These are phyloP conservation scores for Drosophila percnosoma DNA, from an alignment of 2,888 invertebrate species.

Conservation along the genomic window DNA sequence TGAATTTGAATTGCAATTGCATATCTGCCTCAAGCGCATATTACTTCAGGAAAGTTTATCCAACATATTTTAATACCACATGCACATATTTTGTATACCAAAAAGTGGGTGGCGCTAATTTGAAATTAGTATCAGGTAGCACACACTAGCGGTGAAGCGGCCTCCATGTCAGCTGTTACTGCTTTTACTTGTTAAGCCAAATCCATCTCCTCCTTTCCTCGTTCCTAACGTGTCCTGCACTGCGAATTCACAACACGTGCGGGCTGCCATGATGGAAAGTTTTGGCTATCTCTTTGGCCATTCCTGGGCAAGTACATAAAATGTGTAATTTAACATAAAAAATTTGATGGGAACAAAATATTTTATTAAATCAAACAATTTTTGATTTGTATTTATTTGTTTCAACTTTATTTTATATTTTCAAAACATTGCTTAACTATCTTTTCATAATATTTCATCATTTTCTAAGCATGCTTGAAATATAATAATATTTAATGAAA, in stretches of 20 bases:
- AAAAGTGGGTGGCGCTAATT: conserved; percentile 44
- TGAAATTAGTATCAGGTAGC: conserved; percentile 47
- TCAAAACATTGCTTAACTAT: not conserved
- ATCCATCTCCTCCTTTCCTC: too few species aligned
- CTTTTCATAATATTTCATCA: not conserved
- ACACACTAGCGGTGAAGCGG: conserved; percentile 34
- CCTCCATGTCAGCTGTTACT: conserved; percentile 39
- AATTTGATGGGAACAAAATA: not conserved
- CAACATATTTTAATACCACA: conserved; percentile 48
- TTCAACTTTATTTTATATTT: not conserved
- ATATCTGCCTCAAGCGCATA: conserved; percentile 51
- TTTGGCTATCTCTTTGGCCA: conserved; percentile 6
- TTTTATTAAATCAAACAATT: not conserved
- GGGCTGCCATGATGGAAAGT: conserved; percentile 33
- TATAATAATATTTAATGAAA: too few species aligned
- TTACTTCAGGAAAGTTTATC: conserved; percentile 49
- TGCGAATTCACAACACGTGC: conserved; percentile 34
- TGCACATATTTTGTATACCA: conserved; percentile 27
- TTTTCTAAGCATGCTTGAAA: not conserved
- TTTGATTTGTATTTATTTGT: not conserved
- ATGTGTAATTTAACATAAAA: conserved; percentile 18
- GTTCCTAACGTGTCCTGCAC: not conserved
- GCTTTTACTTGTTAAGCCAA: conserved; percentile 2
- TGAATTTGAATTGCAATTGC: conserved; percentile 70
- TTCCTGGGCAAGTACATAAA: conserved; percentile 5